Conservation (phyloP, 2,113 vertebrate species). For the Phylloscopus whistleri region DNA sequence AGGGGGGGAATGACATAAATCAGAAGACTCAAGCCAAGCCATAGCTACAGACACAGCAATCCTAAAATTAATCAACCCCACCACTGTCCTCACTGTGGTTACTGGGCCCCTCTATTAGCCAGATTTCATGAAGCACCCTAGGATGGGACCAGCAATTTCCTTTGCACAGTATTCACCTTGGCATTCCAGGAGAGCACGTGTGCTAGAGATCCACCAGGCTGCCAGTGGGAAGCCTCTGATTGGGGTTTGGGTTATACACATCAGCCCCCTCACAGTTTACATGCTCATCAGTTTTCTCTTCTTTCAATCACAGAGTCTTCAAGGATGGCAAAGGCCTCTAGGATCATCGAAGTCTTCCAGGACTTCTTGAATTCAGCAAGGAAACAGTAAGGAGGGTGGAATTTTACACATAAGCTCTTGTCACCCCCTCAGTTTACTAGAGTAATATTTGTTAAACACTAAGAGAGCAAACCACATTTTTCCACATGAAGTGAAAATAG, state of each 20-base stretch:
- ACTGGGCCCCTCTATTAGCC: background rate
- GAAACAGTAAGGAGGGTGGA: background rate
- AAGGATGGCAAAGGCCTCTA: background rate
- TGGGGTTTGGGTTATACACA: background rate
- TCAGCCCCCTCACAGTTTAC: background rate
- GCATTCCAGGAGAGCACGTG: background rate
- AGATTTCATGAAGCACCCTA: background rate
- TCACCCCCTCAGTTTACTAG: background rate
- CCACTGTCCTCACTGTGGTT: background rate
- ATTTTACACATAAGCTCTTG: background rate
- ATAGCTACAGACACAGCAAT: background rate
- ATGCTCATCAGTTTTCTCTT: background rate
- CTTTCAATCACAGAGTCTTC: background rate
- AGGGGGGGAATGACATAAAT: accelerated
- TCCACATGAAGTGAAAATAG: background rate
- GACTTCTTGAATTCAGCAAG: background rate
- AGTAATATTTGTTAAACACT: background rate
- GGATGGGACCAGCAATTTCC: background rate
- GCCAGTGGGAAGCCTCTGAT: background rate
- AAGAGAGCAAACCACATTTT: background rate
- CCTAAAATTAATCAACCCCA: background rate
- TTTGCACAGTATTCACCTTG: background rate
- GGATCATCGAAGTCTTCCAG: accelerated
- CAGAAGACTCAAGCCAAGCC: background rate
- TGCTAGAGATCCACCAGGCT: background rate